Base-by-base conservation (phyloP, 2,113 vertebrate species). In the Pipa parva region DNA sequence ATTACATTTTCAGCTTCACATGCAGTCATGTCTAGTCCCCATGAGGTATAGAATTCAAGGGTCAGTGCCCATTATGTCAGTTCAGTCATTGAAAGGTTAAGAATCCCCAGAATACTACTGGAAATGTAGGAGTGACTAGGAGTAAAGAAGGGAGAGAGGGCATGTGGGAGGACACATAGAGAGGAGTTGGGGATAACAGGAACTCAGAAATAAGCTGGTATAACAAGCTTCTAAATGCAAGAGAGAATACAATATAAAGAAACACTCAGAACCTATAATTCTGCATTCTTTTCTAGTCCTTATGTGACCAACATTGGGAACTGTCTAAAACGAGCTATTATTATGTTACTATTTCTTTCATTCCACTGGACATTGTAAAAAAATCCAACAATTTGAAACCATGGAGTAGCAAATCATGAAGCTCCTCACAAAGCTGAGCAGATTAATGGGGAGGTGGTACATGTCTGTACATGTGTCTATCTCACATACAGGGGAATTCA, bases 371-470 rank as follows among this genome's bases (percentile, higher is more conserved):
- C 33, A 60, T 31, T 22, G 31, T 37, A 24, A 52, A 61, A 58
- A 13, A 11, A 33, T 61, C 58, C 49, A 61, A 70, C 60, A 70
- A 46, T 51, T 33, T n/a, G 56, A 51, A 28, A 51, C 45, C 24
- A 36, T n/a, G 58, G 45, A 60, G 56, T 60, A 24, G 27, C n/a
- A 60, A 51, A 59, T 46, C 48, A 54, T 29, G 48, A 48, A 61
- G 66, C 57, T 45, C 48, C 49, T 24, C 57, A 31, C 24, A 61
- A 31, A 60, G 57, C 58, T 17, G 49, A 63, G 65, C 21, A 18
- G 28, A 49, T 48, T 58, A 22, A 54, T 54, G 48, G 57, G 66
- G 33, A 49, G 65, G 58, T 70, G 66, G 66, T 26, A 37, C 36
- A 61, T 22, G 66, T 70, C 49, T 42, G 5, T 42, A 42, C n/a